Conservation (phyloP, 2,888 invertebrate genomes). For the Megastigmus dorsalis region DNA sequence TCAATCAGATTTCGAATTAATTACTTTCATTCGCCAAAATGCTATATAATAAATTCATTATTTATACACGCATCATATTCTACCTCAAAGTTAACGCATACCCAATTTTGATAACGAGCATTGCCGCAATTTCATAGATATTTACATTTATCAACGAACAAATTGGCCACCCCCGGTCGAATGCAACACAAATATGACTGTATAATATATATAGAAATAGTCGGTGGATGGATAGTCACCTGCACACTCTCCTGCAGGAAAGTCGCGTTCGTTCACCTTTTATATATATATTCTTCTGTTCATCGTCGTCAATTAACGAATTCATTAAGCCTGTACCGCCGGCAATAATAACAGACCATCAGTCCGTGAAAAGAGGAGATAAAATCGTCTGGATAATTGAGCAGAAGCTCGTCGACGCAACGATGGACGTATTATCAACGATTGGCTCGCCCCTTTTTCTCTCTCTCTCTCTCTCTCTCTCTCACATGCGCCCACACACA, state of each 20-base stretch:
- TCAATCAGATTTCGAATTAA: too few relatives aligned
- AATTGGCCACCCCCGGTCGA: too few relatives aligned
- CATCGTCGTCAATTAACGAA: slow-evolving; percentile 19
- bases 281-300: neutral
- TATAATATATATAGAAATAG: too few relatives aligned
- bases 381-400: slow-evolving; percentile 13
- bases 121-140: too few relatives aligned
- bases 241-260: neutral
- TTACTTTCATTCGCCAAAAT: too few relatives aligned
- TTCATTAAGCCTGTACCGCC: slow-evolving; percentile 7
- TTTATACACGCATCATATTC: too few relatives aligned
- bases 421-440: too few relatives aligned
- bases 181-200: too few relatives aligned
- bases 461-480: neutral
- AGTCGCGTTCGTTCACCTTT: slow-evolving; percentile 11
- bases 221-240: neutral
- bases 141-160: too few relatives aligned
- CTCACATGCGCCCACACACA: too few relatives aligned
- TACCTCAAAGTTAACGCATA: neutral
- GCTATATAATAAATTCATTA: too few relatives aligned
- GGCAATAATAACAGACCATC: slow-evolving; percentile 8
- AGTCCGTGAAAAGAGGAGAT: slow-evolving; percentile 8
- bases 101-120: neutral
- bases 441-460: neutral
- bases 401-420: too few relatives aligned